Base-by-base conservation (phyloP, 2,113 vertebrate species). In the Eulacestoma nigropectus region DNA sequence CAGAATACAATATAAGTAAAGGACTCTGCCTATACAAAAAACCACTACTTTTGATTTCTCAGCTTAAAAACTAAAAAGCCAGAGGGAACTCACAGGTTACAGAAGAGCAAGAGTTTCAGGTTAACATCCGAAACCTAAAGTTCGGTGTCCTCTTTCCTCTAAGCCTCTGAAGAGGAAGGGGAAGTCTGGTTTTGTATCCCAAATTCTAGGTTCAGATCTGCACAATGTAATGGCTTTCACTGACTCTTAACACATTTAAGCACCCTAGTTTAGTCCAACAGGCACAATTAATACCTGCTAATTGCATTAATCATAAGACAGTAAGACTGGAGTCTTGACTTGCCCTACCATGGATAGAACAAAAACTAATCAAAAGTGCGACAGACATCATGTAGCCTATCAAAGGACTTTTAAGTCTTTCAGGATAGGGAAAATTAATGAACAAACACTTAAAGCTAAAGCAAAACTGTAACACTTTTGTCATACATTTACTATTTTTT, bases 1-100 rank as follows among this genome's bases (percentile, higher is more conserved):
- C 22, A 76, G 35, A 74, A 78, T 23, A 82, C 4, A 77, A 6
- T 1, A 64, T 0, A 1, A 93, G 10, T 56, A 79, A 65, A 44
- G 80, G 10, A 84, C 26, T 46, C 33, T 22, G 27, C 9, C 37
- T 52, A 26, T 52, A 32, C 6, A 70, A 44, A 87, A 90, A 79
- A 0, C 0, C 20, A 65, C 25, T 44, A 37, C 39, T 84, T 67
- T 17, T 2, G 2, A 42, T 67, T 86, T 62, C n/a, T 78, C 52
- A 84, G 2, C 13, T 33, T 91, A 50, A 63, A 77, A 65, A 37
- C 26, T 65, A 53, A 89, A 92, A 84, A 89, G 42, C 3, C 42
- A 81, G 46, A 68, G 1, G 23, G 65, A 91, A 82, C 11, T 8
- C 9, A 21, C 15, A 81, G 16, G 33, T 33, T 44, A 79, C 16